phyloP scores from a whole-genome alignment of 1,140 invertebrate species.

The Saccostrea cuccullata region DNA sequence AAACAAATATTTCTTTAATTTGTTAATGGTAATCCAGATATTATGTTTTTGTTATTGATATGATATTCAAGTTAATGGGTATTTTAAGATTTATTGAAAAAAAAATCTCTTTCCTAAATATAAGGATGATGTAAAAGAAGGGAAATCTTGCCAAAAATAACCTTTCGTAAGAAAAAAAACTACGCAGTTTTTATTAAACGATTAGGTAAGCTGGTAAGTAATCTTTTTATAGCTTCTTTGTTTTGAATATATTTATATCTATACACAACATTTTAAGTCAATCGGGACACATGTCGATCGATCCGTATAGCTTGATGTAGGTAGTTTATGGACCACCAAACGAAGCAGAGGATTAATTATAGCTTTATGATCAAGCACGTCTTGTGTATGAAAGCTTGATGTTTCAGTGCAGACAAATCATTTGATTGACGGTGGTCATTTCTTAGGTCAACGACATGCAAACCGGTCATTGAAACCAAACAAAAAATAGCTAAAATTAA shows the following conservation, averaged over 20 bases:
- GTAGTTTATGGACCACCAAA: constrained; percentile 6
- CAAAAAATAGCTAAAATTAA: background rate
- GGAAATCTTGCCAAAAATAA: constrained; percentile 21
- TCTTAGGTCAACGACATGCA: background rate
- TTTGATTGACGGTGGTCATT: background rate
- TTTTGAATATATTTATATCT: background rate
- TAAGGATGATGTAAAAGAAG: constrained; percentile 20
- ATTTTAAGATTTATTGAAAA: background rate
- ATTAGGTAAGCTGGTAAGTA: background rate
- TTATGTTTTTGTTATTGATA: background rate
- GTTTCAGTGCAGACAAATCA: constrained; percentile 18
- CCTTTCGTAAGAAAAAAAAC: constrained; percentile 9
- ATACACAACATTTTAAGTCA: constrained; percentile 13
- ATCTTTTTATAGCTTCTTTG: constrained; percentile 9
- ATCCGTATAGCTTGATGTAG: constrained; percentile 30
- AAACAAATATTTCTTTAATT: background rate
- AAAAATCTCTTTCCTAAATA: background rate
- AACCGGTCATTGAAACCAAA: background rate
- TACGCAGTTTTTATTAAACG: constrained; percentile 21
- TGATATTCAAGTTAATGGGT: background rate
- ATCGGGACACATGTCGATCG: constrained; percentile 24
- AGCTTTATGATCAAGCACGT: constrained; percentile 30
- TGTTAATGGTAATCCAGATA: background rate
- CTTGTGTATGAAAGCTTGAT: background rate
- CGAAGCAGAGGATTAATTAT: constrained; percentile 22